phyloP scores from a whole-genome alignment of 23 tunicate genomes.

The Halocynthia aurantium region DNA sequence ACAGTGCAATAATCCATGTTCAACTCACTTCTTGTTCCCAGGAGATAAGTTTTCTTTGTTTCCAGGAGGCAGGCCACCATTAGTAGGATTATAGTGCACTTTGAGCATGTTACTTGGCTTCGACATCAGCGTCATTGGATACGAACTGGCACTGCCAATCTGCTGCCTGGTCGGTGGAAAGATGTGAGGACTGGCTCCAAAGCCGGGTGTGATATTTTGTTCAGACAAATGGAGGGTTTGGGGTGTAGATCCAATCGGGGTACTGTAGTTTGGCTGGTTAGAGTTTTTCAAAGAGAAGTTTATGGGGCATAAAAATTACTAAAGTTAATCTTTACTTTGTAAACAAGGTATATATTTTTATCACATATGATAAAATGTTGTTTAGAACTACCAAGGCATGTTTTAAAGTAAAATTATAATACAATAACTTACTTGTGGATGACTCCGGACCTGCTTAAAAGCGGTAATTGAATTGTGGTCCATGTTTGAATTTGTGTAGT shows the following conservation, averaged over 20 bases:
- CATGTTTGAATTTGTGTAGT: slow-evolving; percentile 20
- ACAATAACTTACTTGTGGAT: slow-evolving; percentile 37
- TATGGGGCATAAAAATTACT: neutral
- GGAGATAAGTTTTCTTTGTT: slow-evolving; percentile 28
- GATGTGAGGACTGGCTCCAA: slow-evolving; percentile 56
- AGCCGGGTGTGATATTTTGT: slow-evolving; percentile 36
- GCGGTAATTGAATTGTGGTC: slow-evolving; percentile 17
- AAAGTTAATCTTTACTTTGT: neutral
- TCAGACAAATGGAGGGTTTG: slow-evolving; percentile 54
- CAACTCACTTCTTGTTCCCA: too few relatives aligned
- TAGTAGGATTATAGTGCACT: slow-evolving; percentile 18
- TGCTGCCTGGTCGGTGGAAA: slow-evolving; percentile 15
- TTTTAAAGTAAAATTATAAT: too few relatives aligned
- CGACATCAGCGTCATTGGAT: slow-evolving; percentile 11
- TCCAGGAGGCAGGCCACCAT: slow-evolving; percentile 4
- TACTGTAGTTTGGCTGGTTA: slow-evolving; percentile 84
- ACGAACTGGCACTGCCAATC: slow-evolving; percentile 15
- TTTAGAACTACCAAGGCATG: neutral
- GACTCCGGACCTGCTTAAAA: slow-evolving; percentile 30
- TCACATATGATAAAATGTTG: neutral
- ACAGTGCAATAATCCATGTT: too few relatives aligned
- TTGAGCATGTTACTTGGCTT: neutral
- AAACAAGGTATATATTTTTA: neutral
- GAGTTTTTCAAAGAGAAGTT: neutral
- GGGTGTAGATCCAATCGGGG: slow-evolving; percentile 74